Percentiles rank a stretch among this genome's conserved stretches.
Evolutionary conservation across 2,797 vertebrate species (phyloP).

Genomic region (Anisognathus igniventris): DNA sequence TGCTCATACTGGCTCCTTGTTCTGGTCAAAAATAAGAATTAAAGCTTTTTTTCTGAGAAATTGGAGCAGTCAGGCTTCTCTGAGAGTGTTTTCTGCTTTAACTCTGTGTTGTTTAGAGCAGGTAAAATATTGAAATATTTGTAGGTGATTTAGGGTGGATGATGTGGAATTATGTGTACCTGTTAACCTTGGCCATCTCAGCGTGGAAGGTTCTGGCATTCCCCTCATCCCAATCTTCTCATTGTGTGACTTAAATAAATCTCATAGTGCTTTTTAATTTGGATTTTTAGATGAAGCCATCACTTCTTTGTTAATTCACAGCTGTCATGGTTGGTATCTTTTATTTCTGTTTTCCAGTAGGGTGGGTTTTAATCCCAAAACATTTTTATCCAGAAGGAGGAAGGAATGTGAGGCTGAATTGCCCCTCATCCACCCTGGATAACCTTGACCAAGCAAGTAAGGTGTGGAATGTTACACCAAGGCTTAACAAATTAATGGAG

Average conservation of each 20-base stretch:
- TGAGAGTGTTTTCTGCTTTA: fast-evolving
- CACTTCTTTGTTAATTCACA: not conserved
- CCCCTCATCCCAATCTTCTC: not conserved
- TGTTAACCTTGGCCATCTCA: not conserved
- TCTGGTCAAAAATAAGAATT: not conserved
- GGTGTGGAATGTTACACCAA: not conserved
- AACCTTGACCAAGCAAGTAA: not conserved
- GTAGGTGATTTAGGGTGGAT: not conserved
- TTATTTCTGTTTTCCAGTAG: not conserved
- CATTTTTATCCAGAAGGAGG: not conserved
- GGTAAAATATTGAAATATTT: fast-evolving
- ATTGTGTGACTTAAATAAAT: not conserved
- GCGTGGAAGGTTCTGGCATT: not conserved
- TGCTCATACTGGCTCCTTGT: too few species aligned
- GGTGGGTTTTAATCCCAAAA: not conserved
- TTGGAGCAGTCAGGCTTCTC: not conserved
- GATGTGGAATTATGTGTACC: fast-evolving
- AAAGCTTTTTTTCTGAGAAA: not conserved
- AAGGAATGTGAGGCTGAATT: not conserved
- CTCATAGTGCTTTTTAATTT: not conserved
- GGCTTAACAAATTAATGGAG: not conserved
- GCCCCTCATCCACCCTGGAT: not conserved
- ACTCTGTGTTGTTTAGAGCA: not conserved
- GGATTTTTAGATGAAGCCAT: not conserved
- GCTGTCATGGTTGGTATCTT: fast-evolving